Evolutionary conservation across 2,113 vertebrate species (phyloP).

Genomic region (Syrmaticus mikado): DNA sequence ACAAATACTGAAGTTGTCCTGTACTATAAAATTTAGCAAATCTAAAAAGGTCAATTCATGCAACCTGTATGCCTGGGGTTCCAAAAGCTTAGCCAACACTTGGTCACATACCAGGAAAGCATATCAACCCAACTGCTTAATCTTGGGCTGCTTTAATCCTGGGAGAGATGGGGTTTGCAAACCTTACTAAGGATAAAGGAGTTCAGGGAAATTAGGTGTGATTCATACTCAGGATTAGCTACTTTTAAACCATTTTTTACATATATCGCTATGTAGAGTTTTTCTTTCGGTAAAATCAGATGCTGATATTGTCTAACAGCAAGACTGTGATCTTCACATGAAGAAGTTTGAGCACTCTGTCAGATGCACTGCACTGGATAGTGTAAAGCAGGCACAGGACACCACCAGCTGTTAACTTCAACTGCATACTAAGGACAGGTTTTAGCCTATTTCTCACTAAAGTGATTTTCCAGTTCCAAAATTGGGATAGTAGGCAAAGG

Average conservation of each 20-base stretch:
- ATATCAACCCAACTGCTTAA: not conserved
- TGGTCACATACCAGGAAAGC: not conserved
- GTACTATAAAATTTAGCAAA: not conserved
- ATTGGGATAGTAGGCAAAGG: constrained; percentile 19
- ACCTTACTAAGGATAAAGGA: not conserved
- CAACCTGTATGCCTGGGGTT: not conserved
- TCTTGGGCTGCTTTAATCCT: constrained; percentile 23
- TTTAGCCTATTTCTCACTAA: constrained; percentile 18
- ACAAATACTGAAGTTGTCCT: not conserved
- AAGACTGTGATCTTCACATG: not conserved
- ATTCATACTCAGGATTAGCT: constrained; percentile 16
- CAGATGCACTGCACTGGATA: not conserved
- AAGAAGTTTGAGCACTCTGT: not conserved
- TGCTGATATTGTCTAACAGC: not conserved
- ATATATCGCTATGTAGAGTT: not conserved
- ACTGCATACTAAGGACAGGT: not conserved
- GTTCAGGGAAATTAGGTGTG: constrained; percentile 31
- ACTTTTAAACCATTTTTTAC: constrained; percentile 41
- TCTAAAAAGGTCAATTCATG: not conserved
- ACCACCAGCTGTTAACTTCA: not conserved
- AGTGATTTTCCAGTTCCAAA: constrained; percentile 43
- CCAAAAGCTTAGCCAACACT: not conserved
- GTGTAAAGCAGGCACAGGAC: not conserved
- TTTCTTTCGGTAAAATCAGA: not conserved
- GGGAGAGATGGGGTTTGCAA: constrained; percentile 10